Conservation (phyloP, 2,888 invertebrate species). For the Agonopterix subpropinquella region DNA sequence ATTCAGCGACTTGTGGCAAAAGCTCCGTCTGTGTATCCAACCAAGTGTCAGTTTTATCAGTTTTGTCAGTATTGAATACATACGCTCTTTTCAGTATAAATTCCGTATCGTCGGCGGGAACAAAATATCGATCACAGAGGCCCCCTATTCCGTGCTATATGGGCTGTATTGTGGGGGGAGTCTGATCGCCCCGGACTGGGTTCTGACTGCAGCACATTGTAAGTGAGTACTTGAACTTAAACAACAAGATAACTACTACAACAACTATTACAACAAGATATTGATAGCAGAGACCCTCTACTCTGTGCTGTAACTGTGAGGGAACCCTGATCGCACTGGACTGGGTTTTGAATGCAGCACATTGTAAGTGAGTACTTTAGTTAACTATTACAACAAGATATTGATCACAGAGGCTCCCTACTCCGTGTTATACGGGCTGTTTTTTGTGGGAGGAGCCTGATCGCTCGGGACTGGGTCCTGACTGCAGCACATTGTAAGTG, state of each 20-base stretch:
- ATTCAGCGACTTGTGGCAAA: too few species aligned
- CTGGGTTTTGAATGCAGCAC: slow-evolving; percentile 63
- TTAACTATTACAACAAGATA: slow-evolving; percentile 14
- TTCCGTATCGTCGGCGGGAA: slow-evolving; percentile 60
- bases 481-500: slow-evolving; percentile 66
- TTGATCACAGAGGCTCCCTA: too few species aligned
- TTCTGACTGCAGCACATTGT: slow-evolving; percentile 63
- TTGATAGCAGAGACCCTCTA: slow-evolving; percentile 45
- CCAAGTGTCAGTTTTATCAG: too few species aligned
- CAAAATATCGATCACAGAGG: slow-evolving; percentile 19
- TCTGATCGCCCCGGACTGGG: slow-evolving; percentile 58
- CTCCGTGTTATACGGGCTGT: slow-evolving; percentile 53
- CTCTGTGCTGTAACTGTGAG: slow-evolving; percentile 56
- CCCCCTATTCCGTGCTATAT: slow-evolving; percentile 55
- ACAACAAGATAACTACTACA: too few species aligned
- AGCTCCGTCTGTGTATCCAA: too few species aligned
- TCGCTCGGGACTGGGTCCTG: slow-evolving; percentile 58
- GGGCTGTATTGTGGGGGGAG: slow-evolving; percentile 56
- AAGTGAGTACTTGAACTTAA: slow-evolving; percentile 35
- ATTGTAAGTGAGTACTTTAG: slow-evolving; percentile 48
- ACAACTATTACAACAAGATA: slow-evolving; percentile 8
- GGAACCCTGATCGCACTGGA: slow-evolving; percentile 52
- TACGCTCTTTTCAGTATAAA: slow-evolving; percentile 20
- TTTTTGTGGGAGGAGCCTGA: slow-evolving; percentile 52
- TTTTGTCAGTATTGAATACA: too few species aligned